Evolutionary conservation across 2,888 invertebrate species (phyloP).

Genomic region (Axea sp.): DNA sequence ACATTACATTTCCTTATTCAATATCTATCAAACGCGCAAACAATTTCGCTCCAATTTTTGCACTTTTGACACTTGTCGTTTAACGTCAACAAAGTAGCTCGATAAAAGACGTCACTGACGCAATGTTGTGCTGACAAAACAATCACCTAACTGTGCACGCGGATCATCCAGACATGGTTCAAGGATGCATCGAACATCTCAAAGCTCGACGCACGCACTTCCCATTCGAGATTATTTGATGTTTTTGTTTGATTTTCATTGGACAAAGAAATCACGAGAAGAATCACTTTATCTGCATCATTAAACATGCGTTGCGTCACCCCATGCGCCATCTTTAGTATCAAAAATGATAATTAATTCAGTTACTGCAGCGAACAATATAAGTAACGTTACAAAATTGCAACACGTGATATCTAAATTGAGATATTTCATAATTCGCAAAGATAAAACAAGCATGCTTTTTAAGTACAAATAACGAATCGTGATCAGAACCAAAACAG

Average conservation of each 20-base stretch:
- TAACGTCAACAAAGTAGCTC: slow-evolving; percentile 27
- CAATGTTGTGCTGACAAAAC: slow-evolving; percentile 56
- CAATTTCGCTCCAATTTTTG: slow-evolving; percentile 33
- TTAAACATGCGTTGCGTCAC: slow-evolving; percentile 28
- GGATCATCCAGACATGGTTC: slow-evolving; percentile 47
- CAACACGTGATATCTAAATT: too few species aligned
- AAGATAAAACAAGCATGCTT: too few species aligned
- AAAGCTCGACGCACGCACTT: slow-evolving; percentile 40
- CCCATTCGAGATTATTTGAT: slow-evolving; percentile 40
- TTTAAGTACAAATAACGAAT: too few species aligned
- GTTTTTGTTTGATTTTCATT: slow-evolving; percentile 44
- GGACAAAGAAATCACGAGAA: slow-evolving; percentile 17
- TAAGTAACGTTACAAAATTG: too few species aligned
- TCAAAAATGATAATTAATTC: too few species aligned
- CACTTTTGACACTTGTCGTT: slow-evolving; percentile 45
- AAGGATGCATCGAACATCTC: slow-evolving; percentile 51
- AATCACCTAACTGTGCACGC: slow-evolving; percentile 26
- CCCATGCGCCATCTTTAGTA: too few species aligned
- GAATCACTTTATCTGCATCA: slow-evolving; percentile 25
- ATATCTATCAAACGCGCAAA: too few species aligned
- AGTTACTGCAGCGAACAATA: too few species aligned
- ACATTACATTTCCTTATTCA: too few species aligned
- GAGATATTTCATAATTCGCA: too few species aligned
- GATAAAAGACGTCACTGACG: slow-evolving; percentile 58
- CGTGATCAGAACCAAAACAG: too few species aligned